Evolutionary conservation across 2,888 invertebrate genomes (phyloP), one percentile per base, ranked within the genome.

Genomic region (Lysandra coridon): DNA sequence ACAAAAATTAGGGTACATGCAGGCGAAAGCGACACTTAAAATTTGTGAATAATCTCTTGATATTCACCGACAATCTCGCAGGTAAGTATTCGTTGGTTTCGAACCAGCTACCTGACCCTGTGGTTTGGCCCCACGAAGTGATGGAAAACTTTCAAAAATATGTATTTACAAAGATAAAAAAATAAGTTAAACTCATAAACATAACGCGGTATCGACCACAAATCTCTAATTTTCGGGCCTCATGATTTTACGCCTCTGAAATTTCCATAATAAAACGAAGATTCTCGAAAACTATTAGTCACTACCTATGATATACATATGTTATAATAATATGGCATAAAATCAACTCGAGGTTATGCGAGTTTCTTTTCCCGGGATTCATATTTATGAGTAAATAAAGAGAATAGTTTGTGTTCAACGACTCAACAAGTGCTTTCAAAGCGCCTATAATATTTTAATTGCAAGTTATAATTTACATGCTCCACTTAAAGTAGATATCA

Each of bases 51-150:
- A 69, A 33, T 69, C 37, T 69, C 23, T 5, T 69, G 69, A 69
- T 69, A 69, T 69, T 69, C 33, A 69, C 69, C 33, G 33, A 37
- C 69, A 37, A 33, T 69, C 69, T 14, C 14, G 33, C 69, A 33
- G 69, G 37, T n/a, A n/a, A n/a, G n/a, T 23, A 44, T 74, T 74
- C 74, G 44, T 44, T 73, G 37, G 23, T 44, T 10, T 74, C 74
- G 44, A 44, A 44, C 74, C 74, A 23, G 44, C 74, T 44, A 44
- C 44, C 40, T 74, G 23, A 74, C 40, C 40, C 74, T 74, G 40
- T 44, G n/a, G 44, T 74, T 74, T 74, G 74, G 74, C 74, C 74
- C 74, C 74, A 74, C 23, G 12, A 23, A 44, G 44, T 74, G 1
- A 74, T 23, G 23, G 44, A 40, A 74, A 74, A 74, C 5, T 17